Evolutionary conservation across 2,797 vertebrate genomes (phyloP), one percentile per base, ranked within the genome.

Genomic region (Peromyscus attwateri): DNA sequence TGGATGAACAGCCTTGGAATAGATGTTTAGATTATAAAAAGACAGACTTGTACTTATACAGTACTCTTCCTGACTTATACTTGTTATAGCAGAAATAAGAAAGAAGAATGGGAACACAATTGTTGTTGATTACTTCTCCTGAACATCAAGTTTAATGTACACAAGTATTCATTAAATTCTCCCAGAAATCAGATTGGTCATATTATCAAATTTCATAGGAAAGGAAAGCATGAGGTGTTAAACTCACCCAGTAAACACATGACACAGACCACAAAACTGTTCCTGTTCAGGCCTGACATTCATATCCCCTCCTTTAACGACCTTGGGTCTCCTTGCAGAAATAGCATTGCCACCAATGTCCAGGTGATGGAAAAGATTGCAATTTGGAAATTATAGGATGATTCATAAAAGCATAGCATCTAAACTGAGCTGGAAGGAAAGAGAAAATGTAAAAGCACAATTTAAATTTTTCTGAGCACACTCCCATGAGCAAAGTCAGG

Each of bases 301-400:
- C n/a, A 60, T 29, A 71, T 14, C 6, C 7, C 81, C 8, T 82
- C 25, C 27, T 95, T 31, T 19, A 34, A 46, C 16, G 12, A 0
- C 25, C 17, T 1, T 49, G n/a, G 6, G 3, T 68, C 23, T 80
- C 12, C 29, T 40, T 34, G 29, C 8, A 37, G 23, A 66, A 75
- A 71, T 34, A 37, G 12, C 92, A 40, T 43, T 70, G 81, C 40
- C 82, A 14, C 68, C 46, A 0, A 66, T 40, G 3, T 57, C 16
- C 34, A 71, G 7, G n/a, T 64, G 46, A 90, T 2, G 1, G 52
- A 81, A 31, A 68, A 21, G 29, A 71, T 10, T 84, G 4, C 5
- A 85, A 34, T 62, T 94, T 94, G 7, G n/a, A 43, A 96, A 83
- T 94, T n/a, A 90, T 84, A 49, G 21, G 55, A 70, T 97, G 62